These are phyloP conservation scores for Cuculus canorus DNA, from an alignment of 2,797 vertebrate genomes.

Conservation along the genomic window DNA sequence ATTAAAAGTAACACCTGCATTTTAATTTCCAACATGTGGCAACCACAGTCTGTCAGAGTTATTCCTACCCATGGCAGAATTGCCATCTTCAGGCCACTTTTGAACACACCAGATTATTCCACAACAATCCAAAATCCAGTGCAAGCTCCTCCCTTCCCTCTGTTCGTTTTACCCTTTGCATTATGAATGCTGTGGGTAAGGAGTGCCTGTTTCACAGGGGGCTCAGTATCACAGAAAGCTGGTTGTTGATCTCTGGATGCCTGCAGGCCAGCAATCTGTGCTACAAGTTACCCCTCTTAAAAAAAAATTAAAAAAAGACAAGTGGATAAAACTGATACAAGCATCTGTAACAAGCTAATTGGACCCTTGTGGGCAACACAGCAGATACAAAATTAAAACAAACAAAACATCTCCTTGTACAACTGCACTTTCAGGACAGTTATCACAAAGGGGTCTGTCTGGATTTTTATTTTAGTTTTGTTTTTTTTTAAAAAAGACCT, in stretches of 20 bases:
- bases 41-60: neutral
- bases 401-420: slow-evolving; percentile 83
- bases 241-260: slow-evolving; percentile 79
- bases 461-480: slow-evolving; percentile 43
- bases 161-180: neutral
- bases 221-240: slow-evolving; percentile 74
- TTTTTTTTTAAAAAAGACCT: slow-evolving; percentile 77
- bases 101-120: neutral
- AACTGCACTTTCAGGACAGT: slow-evolving; percentile 82
- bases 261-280: slow-evolving; percentile 85
- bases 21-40: neutral
- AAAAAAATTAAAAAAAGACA: neutral
- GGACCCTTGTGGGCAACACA: slow-evolving; percentile 90
- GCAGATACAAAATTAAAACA: slow-evolving; percentile 89
- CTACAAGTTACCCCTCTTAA: slow-evolving; percentile 74
- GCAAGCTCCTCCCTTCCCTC: slow-evolving; percentile 26
- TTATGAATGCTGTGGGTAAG: slow-evolving; percentile 70
- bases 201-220: slow-evolving; percentile 56
- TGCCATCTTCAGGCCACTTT: slow-evolving; percentile 42
- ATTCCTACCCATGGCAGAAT: slow-evolving; percentile 7
- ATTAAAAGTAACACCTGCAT: neutral
- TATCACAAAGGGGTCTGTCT: slow-evolving; percentile 73
- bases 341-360: slow-evolving; percentile 92
- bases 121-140: neutral
- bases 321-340: slow-evolving; percentile 80